These are phyloP conservation scores for Smithornis capensis DNA, from an alignment of 2,113 vertebrate genomes.

Conservation along the genomic window DNA sequence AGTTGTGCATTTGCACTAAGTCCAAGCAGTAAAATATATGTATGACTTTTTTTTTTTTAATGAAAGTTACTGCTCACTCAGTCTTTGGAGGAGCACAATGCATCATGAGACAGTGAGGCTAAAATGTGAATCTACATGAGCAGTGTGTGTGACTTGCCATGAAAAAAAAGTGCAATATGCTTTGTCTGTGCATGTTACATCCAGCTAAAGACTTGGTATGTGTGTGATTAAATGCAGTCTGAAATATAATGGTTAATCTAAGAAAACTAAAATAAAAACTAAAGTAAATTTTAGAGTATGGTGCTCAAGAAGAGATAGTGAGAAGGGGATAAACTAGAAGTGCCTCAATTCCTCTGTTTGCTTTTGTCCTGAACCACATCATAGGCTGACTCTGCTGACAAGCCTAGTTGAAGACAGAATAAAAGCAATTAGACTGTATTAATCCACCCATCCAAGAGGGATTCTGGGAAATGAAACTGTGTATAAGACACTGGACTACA, in stretches of 20 bases:
- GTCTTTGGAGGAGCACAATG: conserved; percentile 35
- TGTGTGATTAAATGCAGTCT: not conserved
- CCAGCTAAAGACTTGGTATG: not conserved
- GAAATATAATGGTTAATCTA: not conserved
- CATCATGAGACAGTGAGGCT: not conserved
- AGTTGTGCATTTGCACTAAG: conserved; percentile 49
- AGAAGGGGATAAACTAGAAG: conserved; percentile 1
- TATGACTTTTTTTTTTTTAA: conserved; percentile 51
- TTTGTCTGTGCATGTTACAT: not conserved
- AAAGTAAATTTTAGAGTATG: not conserved
- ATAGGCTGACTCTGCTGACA: not conserved
- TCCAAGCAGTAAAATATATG: conserved; percentile 56
- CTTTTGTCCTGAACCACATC: not conserved
- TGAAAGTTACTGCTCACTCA: conserved; percentile 41
- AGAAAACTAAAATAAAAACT: not conserved
- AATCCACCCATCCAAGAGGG: not conserved
- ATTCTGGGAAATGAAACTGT: not conserved
- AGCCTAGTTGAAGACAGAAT: not conserved
- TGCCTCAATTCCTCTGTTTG: not conserved
- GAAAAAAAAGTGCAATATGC: not conserved
- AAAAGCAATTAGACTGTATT: conserved; percentile 15
- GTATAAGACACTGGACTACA: not conserved
- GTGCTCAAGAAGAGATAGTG: not conserved
- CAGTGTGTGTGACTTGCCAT: not conserved
- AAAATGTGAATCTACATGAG: not conserved